Evolutionary conservation across 2,797 vertebrate genomes (phyloP).

Genomic region (Falco novaeseelandiae): DNA sequence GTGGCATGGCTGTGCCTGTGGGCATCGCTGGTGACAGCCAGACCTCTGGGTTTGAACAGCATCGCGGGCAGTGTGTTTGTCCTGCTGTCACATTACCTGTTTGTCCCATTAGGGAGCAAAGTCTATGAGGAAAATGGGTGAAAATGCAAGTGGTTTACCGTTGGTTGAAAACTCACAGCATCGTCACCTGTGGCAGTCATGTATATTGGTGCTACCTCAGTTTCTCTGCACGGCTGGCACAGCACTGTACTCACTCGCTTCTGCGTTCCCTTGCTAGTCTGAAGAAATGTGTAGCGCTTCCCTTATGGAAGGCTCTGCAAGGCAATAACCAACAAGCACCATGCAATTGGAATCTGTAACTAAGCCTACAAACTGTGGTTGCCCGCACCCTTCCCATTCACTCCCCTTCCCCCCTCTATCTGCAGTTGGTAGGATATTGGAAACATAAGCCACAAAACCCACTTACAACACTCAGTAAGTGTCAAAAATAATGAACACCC

Average conservation of each 20-base stretch:
- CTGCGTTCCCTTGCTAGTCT: background rate
- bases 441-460: slow-evolving; percentile 37
- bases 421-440: slow-evolving; percentile 15
- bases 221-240: background rate
- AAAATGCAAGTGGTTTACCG: background rate
- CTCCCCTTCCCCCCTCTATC: background rate
- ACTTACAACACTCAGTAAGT: background rate
- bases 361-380: slow-evolving; percentile 2
- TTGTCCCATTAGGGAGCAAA: background rate
- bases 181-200: background rate
- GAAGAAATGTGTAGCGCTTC: background rate
- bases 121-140: background rate
- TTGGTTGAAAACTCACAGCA: background rate
- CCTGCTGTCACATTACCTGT: background rate
- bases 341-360: background rate
- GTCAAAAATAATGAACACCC: slow-evolving; percentile 35
- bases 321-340: background rate
- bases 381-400: background rate
- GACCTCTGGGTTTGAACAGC: background rate
- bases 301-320: slow-evolving; percentile 1
- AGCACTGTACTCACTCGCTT: background rate
- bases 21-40: background rate
- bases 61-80: background rate
- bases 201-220: background rate
- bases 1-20: background rate